Percentiles rank a stretch among this genome's conserved stretches.
Evolutionary conservation across 1,140 invertebrate species (phyloP).

Genomic region (Drosophila pallidifrons): DNA sequence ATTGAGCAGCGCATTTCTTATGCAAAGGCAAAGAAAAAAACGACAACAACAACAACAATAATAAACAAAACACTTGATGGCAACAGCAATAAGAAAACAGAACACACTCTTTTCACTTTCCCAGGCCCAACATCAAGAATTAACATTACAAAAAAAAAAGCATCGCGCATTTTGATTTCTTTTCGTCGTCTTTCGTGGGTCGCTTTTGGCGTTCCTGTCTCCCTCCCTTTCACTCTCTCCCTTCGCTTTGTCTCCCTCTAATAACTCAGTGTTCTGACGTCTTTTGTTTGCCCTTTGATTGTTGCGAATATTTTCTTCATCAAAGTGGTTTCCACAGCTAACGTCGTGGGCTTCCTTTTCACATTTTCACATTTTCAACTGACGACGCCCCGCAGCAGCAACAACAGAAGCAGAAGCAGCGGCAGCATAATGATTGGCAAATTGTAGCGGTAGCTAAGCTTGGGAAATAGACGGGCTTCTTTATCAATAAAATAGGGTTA

Average conservation of each 20-base stretch:
- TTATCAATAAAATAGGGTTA: conserved; percentile 2
- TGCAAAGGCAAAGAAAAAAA: conserved; percentile 42
- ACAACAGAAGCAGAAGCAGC: neutral
- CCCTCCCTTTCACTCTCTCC: too few relatives aligned
- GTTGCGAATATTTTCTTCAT: conserved; percentile 56
- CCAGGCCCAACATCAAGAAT: conserved; percentile 37
- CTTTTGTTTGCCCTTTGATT: conserved; percentile 56
- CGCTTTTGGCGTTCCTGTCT: neutral
- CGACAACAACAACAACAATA: conserved; percentile 20
- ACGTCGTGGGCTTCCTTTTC: conserved; percentile 22
- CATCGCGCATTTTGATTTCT: conserved; percentile 55
- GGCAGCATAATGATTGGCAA: conserved; percentile 45
- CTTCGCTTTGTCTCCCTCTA: neutral
- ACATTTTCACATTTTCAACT: conserved; percentile 19
- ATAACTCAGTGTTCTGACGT: conserved; percentile 4
- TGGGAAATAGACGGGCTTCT: neutral
- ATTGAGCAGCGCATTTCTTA: conserved; percentile 50
- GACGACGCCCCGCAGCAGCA: conserved; percentile 4
- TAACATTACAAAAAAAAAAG: conserved; percentile 44
- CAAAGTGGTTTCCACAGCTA: conserved; percentile 48
- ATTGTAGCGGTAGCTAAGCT: conserved; percentile 19
- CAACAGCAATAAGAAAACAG: conserved; percentile 27
- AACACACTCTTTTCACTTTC: conserved; percentile 32
- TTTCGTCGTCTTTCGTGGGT: conserved; percentile 27
- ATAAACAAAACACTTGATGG: conserved; percentile 29